Evolutionary conservation across 2,113 vertebrate species (phyloP), one percentile per base, ranked within the genome.

Genomic region (Desmodus rotundus): DNA sequence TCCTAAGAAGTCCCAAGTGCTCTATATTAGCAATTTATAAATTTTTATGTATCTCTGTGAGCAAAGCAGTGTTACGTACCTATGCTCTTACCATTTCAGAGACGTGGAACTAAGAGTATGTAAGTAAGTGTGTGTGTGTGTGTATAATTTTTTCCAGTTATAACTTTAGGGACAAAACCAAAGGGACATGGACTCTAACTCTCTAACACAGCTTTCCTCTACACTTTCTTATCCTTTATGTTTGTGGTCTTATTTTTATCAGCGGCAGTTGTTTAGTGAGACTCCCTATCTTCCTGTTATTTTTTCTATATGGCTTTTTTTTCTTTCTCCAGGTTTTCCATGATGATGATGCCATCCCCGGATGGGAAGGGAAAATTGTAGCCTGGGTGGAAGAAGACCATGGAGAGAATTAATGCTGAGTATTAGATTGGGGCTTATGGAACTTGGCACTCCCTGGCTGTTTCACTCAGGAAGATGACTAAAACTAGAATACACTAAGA

Each of bases 331-430:
- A 99, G 99, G 99, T 99, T 33, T 99, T 99, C 97, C 98, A 99
- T 47, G 99, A 99, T 91, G 99, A 99, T 67, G 99, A 99, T 38
- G 97, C 99, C 50, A 99, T 99, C 94, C 99, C 99, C 76, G 99
- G 99, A 84, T 99, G 99, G 99, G 99, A 99, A 97, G 99, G 99
- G 33, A 99, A 99, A 98, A 99, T 99, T 41, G 99, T 99, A 96
- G 99, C 99, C 65, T 99, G 99, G 99, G 99, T 99, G 70, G 99
- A 99, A 97, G 99, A 99, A 97, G 99, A 99, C 96, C 98, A 98
- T 15, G 99, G 99, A 70, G 99, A 99, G 89, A 99, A 99, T 96
- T 99, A 98, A 99, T 98, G 61, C 97, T 86, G 98, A 96, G 87
- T 96, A 74, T 92, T 76, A 41, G 67, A 86, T n/a, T 94, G 82